Evolutionary conservation across 1,140 invertebrate genomes (phyloP).

Genomic region (Stegodyphus mimosarum): DNA sequence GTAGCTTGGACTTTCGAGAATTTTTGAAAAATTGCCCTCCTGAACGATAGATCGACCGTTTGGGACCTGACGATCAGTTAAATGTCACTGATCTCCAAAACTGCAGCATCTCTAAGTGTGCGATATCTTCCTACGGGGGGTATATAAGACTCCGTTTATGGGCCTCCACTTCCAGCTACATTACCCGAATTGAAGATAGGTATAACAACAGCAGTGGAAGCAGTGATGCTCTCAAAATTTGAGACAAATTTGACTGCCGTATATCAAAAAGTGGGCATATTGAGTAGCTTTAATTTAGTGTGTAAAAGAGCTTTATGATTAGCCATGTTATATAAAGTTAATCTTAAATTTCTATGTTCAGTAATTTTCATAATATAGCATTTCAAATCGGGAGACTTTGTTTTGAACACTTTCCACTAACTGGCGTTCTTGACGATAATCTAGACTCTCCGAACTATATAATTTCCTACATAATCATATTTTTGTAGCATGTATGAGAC

Average conservation of each 20-base stretch:
- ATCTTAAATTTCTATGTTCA: neutral
- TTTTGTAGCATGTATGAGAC: too few species aligned
- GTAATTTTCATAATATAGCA: neutral
- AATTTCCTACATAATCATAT: too few species aligned
- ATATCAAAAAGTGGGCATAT: too few species aligned
- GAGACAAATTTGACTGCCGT: too few species aligned
- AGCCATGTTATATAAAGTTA: neutral
- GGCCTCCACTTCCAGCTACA: too few species aligned
- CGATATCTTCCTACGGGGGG: neutral
- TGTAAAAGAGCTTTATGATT: neutral
- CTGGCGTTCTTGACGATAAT: too few species aligned
- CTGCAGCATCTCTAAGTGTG: neutral
- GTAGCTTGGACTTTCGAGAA: neutral
- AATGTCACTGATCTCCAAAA: neutral
- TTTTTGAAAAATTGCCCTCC: neutral
- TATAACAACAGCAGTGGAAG: neutral
- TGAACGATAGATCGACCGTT: neutral
- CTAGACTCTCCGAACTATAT: too few species aligned
- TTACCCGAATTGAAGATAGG: too few species aligned
- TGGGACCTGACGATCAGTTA: neutral
- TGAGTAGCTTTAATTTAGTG: neutral
- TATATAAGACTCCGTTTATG: neutral
- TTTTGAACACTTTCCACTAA: neutral
- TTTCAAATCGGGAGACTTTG: neutral
- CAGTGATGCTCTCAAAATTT: neutral